Percentiles rank a stretch among this genome's conserved stretches.
Evolutionary conservation across 1,140 invertebrate species (phyloP).

Genomic region (Drosophila baimaii): DNA sequence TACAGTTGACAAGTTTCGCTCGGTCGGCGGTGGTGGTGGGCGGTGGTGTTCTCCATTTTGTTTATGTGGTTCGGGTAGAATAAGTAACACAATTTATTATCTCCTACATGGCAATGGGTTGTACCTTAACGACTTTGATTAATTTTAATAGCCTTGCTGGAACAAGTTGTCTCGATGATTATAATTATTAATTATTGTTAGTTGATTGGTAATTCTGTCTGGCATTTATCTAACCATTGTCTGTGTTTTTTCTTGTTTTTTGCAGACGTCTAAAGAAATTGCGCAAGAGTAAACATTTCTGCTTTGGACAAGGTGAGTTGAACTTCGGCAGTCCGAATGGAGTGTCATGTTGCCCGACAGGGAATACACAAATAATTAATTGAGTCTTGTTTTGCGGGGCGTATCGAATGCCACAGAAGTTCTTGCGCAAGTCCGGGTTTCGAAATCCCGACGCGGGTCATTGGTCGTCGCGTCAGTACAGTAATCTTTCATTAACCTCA

Average conservation of each 20-base stretch:
- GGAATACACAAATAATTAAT: constrained; percentile 64
- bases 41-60: constrained; percentile 25
- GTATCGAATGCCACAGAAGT: constrained; percentile 58
- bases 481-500: constrained; percentile 14
- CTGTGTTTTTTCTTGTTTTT: constrained; percentile 38
- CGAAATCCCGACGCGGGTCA: constrained; percentile 46
- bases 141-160: constrained; percentile 60
- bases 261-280: constrained; percentile 66
- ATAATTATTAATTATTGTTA: constrained; percentile 53
- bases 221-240: constrained; percentile 60
- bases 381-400: constrained; percentile 49
- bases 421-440: constrained; percentile 47
- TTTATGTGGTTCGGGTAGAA: constrained; percentile 37
- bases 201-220: constrained; percentile 51
- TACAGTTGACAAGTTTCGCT: constrained; percentile 76
- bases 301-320: constrained; percentile 72
- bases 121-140: constrained; percentile 67
- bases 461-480: constrained; percentile 27
- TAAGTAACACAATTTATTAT: constrained; percentile 54
- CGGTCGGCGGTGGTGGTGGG: constrained; percentile 16
- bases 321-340: constrained; percentile 38
- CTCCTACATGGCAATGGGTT: constrained; percentile 61
- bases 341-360: constrained; percentile 34
- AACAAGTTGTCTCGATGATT: constrained; percentile 46
- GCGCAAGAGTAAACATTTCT: constrained; percentile 61